Evolutionary conservation across 2,888 invertebrate genomes (phyloP).

Genomic region (Antheraea yamamai): DNA sequence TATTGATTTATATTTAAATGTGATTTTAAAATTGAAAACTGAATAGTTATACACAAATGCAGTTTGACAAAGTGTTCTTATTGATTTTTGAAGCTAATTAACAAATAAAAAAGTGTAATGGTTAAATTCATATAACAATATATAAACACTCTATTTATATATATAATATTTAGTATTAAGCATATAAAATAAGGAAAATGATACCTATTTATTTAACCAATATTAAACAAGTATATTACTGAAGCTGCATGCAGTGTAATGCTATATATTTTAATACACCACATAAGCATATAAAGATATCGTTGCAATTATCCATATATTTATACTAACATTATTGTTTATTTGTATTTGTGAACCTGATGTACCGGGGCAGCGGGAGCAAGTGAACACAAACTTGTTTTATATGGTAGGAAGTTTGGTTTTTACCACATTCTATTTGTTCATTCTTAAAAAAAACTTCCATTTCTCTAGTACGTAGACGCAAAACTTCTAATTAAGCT

Average conservation of each 20-base stretch:
- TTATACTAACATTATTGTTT: conserved; percentile 69
- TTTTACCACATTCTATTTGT: conserved; percentile 51
- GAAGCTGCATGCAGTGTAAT: conserved; percentile 17
- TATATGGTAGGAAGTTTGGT: conserved; percentile 79
- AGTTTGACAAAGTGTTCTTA: not conserved
- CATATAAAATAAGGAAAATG: not conserved
- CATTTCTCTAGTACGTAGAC: conserved; percentile 21
- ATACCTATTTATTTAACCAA: not conserved
- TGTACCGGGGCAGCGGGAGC: conserved; percentile 74
- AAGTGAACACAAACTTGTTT: conserved; percentile 71
- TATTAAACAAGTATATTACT: conserved; percentile 9
- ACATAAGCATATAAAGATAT: conserved; percentile 14
- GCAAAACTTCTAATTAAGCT: conserved; percentile 4
- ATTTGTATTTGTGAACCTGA: conserved; percentile 75
- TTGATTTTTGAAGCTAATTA: not conserved
- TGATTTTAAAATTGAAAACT: not conserved
- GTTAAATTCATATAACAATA: not conserved
- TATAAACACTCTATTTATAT: not conserved
- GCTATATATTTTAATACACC: conserved; percentile 9
- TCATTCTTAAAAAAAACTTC: conserved; percentile 38
- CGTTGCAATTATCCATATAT: conserved; percentile 39
- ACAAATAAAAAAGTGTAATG: not conserved
- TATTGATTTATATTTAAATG: not conserved
- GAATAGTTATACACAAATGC: not conserved
- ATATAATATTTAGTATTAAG: not conserved